phyloP scores from a whole-genome alignment of 1,140 invertebrate genomes.

The Brevipalpus yothersi region DNA sequence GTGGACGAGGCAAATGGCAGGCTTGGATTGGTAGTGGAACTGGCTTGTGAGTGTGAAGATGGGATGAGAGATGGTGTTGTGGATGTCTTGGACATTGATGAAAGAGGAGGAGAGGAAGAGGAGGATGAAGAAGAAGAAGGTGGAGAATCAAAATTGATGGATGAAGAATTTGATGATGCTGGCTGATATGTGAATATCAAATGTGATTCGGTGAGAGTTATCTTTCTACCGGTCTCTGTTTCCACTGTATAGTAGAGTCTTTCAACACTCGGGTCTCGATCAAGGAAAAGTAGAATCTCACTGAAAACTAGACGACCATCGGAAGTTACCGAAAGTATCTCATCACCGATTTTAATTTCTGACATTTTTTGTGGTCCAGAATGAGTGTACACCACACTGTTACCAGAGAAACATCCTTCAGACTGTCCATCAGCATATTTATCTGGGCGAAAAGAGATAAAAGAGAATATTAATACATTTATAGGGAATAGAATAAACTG shows the following conservation, averaged over 20 bases:
- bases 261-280: slow-evolving; percentile 33
- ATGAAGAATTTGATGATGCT: neutral
- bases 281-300: slow-evolving; percentile 68
- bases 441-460: slow-evolving; percentile 30
- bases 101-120: neutral
- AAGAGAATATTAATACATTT: neutral
- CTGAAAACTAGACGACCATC: slow-evolving; percentile 39
- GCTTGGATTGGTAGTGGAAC: too few species aligned
- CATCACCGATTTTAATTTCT: slow-evolving; percentile 46
- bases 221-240: slow-evolving; percentile 35
- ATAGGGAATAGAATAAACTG: too few species aligned
- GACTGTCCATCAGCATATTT: slow-evolving; percentile 53
- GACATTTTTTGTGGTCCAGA: slow-evolving; percentile 30
- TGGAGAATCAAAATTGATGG: neutral
- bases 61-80: neutral
- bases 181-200: slow-evolving; percentile 28
- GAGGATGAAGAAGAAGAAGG: neutral
- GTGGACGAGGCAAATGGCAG: neutral
- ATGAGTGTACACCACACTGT: slow-evolving; percentile 30
- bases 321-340: slow-evolving; percentile 42
- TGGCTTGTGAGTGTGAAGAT: neutral
- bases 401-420: slow-evolving; percentile 43
- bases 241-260: slow-evolving; percentile 28
- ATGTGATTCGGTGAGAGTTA: slow-evolving; percentile 63
- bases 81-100: neutral